phyloP scores from a whole-genome alignment of 2,113 vertebrate genomes.

The Butorides virescens region DNA sequence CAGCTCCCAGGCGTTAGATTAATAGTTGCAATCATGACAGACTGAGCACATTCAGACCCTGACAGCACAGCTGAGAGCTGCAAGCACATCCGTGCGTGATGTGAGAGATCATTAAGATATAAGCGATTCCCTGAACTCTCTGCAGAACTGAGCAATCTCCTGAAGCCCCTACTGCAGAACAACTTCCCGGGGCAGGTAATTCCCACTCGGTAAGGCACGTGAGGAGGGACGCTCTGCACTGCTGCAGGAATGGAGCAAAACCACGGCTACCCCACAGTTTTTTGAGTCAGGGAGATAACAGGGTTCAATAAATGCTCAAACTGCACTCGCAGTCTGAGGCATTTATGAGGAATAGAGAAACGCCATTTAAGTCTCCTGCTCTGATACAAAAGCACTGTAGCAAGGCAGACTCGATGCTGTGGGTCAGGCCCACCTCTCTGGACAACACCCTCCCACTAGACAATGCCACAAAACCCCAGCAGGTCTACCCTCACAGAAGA shows the following conservation, averaged over 20 bases:
- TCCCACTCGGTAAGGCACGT: not conserved
- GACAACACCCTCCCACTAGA: not conserved
- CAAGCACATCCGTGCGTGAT: not conserved
- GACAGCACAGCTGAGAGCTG: not conserved
- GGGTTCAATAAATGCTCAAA: not conserved
- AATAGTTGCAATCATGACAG: not conserved
- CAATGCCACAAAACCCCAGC: not conserved
- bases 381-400: not conserved
- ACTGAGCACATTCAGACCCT: not conserved
- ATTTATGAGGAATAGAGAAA: not conserved
- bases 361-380: not conserved
- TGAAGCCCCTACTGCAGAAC: not conserved
- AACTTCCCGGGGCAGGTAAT: not conserved
- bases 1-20: not conserved
- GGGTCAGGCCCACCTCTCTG: not conserved
- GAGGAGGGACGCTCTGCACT: not conserved
- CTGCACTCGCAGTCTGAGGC: not conserved
- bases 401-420: not conserved
- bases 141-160: not conserved
- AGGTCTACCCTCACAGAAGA: rapidly evolving
- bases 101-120: not conserved
- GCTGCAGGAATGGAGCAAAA: not conserved
- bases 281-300: not conserved
- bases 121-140: not conserved
- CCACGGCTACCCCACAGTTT: rapidly evolving